A percentile compares a stretch with the other conserved stretches of the same genome.
These are phyloP conservation scores for Champsocephalus gunnari DNA, from an alignment of 2,797 vertebrate genomes.

Conservation along the genomic window DNA sequence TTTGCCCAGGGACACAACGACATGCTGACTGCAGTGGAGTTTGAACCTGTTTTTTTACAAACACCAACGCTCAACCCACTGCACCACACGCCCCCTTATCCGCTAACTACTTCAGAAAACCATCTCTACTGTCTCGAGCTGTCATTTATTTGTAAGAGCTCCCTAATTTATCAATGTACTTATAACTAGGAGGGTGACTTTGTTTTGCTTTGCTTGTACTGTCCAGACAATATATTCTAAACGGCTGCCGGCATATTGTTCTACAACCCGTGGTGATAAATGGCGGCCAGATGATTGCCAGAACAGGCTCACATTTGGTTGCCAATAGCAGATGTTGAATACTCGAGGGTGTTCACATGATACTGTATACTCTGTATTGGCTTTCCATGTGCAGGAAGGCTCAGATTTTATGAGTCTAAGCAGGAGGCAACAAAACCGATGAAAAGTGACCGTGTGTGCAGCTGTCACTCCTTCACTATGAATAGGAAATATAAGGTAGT, in stretches of 20 bases:
- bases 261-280: background rate
- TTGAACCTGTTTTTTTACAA: no score
- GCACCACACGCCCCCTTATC: no score
- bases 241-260: background rate
- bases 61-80: no score
- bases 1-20: no score
- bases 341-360: slow-evolving; percentile 5
- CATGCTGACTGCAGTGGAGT: no score
- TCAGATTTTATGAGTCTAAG: slow-evolving; percentile 25
- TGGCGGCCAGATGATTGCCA: slow-evolving; percentile 5
- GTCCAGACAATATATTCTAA: background rate
- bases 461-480: slow-evolving; percentile 9
- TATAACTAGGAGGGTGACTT: background rate
- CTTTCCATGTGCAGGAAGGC: slow-evolving; percentile 14
- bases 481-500: slow-evolving; percentile 14
- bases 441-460: slow-evolving; percentile 32
- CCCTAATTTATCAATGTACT: no score
- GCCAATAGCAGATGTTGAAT: background rate
- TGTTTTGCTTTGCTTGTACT: background rate
- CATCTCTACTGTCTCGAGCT: no score
- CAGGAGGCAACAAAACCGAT: slow-evolving; percentile 31
- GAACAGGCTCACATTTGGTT: background rate
- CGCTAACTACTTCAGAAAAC: no score
- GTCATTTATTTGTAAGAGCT: no score
- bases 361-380: slow-evolving; percentile 6